Base-by-base conservation (phyloP, 2,797 vertebrate species). In the Tarsius wallacei region DNA sequence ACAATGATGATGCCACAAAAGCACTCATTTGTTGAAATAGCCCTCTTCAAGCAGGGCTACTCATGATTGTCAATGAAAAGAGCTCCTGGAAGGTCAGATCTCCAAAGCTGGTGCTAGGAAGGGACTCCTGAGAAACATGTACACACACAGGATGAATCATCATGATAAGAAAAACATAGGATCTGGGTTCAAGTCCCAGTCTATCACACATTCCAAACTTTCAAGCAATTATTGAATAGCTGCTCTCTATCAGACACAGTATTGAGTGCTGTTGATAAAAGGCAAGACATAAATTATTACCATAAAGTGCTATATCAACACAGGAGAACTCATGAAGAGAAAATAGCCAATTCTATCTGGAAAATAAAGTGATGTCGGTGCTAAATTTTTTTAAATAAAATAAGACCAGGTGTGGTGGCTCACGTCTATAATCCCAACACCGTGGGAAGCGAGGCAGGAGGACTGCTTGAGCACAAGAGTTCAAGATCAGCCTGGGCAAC, bases 181-280 rank as follows among this genome's bases (percentile, higher is more conserved):
- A 92, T 88, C 47, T 90, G 68, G 74, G 93, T 77, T 96, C 53
- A 93, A 93, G 82, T 74, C 92, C 47, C 36, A 97, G 73, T 90
- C 53, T 71, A 33, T 93, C 81, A 84, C 26, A 89, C 61, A 91
- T 57, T 85, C 36, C 61, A 90, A 80, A 92, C 81, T 94, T 49
- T 86, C 68, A 91, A 76, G 74, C 47, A 91, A 61, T 91, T 91
- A 87, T 1, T 89, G 71, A 88, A 36, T 71, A 86, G n/a, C 9
- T 73, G 63, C 64, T 95, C 64, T 89, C 64, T 87, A 64, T 57
- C 68, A 94, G 71, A 51, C 19, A 97, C 70, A 63, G 26, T 26
- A 87, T 3, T 55, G 47, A 91, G 16, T 61, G 80, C 53, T 85
- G 59, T 24, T 15, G 12, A 70, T 68, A 90, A 68, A 68, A 96